phyloP scores from a whole-genome alignment of 2,113 vertebrate genomes.

The Sinocyclocheilus anophthalmus region DNA sequence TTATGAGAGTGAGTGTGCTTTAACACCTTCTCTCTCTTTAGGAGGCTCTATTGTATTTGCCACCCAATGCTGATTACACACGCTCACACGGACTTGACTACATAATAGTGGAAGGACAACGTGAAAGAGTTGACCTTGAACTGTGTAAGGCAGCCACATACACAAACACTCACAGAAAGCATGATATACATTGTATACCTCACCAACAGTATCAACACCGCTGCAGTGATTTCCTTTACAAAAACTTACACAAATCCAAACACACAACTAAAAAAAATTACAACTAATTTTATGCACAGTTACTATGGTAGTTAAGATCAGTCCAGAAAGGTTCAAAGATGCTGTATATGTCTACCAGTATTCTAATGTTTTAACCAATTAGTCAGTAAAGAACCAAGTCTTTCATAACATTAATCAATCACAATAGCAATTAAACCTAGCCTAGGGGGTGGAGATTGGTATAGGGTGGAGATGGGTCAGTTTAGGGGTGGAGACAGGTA shows the following conservation, averaged over 20 bases:
- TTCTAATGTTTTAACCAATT: neutral
- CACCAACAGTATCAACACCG: neutral
- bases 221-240: neutral
- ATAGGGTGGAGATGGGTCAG: too few species aligned
- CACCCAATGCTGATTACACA: slow-evolving; percentile 33
- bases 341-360: too few species aligned
- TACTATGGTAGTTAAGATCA: too few species aligned
- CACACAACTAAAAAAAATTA: neutral
- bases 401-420: neutral
- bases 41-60: neutral
- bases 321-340: too few species aligned
- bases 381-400: neutral
- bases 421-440: too few species aligned
- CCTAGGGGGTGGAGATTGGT: too few species aligned
- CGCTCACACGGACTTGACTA: slow-evolving; percentile 20
- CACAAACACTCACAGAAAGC: neutral
- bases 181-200: neutral
- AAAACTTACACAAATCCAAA: neutral
- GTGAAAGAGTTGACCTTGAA: neutral
- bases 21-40: slow-evolving; percentile 11
- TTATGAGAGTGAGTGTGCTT: slow-evolving; percentile 10
- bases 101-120: slow-evolving; percentile 1
- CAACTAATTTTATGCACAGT: neutral
- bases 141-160: neutral
- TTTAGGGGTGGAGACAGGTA: too few species aligned